Percentiles rank a stretch among this genome's conserved stretches.
Conservation (phyloP, 2,113 vertebrate genomes). For the Eulemur rufifrons region DNA sequence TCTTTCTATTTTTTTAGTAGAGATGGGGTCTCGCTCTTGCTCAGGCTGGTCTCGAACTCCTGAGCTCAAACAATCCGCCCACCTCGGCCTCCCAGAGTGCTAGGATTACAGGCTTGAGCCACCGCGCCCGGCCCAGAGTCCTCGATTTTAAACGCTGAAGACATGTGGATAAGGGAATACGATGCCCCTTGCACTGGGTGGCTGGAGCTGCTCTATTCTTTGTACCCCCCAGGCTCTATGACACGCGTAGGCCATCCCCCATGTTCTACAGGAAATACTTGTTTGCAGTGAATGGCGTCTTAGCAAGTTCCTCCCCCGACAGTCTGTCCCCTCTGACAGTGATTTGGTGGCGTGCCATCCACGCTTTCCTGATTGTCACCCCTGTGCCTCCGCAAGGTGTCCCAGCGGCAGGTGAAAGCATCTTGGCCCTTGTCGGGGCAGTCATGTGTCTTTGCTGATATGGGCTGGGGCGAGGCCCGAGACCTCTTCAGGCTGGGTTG, state of each 20-base stretch:
- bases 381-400: neutral
- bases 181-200: neutral
- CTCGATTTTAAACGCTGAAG: neutral
- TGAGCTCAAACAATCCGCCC: too few relatives aligned
- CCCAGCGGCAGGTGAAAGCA: neutral
- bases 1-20: too few relatives aligned
- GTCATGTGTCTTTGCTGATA: neutral
- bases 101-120: too few relatives aligned
- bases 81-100: too few relatives aligned
- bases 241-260: fast-evolving
- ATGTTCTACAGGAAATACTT: neutral
- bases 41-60: too few relatives aligned
- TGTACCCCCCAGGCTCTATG: neutral
- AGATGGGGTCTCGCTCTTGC: too few relatives aligned
- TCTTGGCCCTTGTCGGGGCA: neutral
- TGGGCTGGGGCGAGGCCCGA: neutral
- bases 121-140: neutral
- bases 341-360: neutral
- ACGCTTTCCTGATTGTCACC: neutral
- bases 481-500: neutral
- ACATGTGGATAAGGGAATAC: neutral
- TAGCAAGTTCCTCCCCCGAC: neutral
- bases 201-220: neutral
- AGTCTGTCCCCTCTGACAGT: neutral
- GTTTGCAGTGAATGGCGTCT: neutral